Evolutionary conservation across 2,888 invertebrate species (phyloP), one percentile per base, ranked within the genome.

Genomic region (Cetonia aurata): DNA sequence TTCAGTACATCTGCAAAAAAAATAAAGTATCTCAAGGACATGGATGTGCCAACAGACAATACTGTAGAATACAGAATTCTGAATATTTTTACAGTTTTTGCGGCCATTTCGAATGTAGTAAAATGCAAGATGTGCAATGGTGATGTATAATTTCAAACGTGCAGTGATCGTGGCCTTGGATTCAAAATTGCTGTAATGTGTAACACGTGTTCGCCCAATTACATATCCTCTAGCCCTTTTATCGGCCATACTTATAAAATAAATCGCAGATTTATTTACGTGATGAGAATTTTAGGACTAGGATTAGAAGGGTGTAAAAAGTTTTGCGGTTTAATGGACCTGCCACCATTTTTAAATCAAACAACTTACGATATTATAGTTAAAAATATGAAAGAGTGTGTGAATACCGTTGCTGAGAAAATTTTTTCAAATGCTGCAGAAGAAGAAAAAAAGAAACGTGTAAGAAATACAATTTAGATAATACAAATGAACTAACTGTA

Each of bases 251-350:
- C 59, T 0, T 72, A 72, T 46, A 72, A 72, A 62, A 72, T 73
- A 67, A 73, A 73, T 50, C 66, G 72, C 55, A 70, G 70, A 8
- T 72, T 71, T 50, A 62, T 74, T 44, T 74, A 71, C 60, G 65
- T 57, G n/a, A 75, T 75, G 75, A 65, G 72, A 66, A 46, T 62
- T 37, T 67, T 74, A 3, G 74, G 75, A 15, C 9, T 73, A 57
- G 74, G 74, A 57, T 69, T 69, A 6, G 42, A 65, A 72, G 72
- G 73, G 33, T 12, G 15, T 9, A 12, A 10, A 17, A 73, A 72
- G 42, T 74, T 74, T 59, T 74, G 72, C 67, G 73, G 73, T 1
- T n/a, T 73, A 19, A 74, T 75, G 75, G 71, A 75, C 60, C 73
- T 74, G 72, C 70, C 73, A n/a, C 4, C 19, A 46, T 74, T 67